Percentiles rank a stretch among this genome's conserved stretches.
Conservation (phyloP, 1,140 invertebrate genomes). For the Teleogryllus occipitalis region DNA sequence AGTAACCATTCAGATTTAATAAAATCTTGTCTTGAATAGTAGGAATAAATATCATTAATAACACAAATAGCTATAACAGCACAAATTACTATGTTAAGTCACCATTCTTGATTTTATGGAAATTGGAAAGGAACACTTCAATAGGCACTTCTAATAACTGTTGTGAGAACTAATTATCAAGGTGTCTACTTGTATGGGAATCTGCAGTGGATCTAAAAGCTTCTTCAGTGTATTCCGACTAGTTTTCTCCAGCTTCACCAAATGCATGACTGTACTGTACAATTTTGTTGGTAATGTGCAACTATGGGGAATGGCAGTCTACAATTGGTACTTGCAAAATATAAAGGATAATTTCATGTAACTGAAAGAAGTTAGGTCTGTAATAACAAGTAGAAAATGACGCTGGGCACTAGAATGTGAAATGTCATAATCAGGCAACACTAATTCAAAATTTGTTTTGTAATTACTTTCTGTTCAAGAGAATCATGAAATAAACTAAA, state of each 20-base stretch:
- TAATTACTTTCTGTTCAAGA: not conserved
- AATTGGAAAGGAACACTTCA: not conserved
- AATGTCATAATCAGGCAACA: too few species aligned
- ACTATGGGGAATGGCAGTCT: not conserved
- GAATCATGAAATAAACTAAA: not conserved
- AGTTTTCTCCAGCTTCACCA: not conserved
- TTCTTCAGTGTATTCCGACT: not conserved
- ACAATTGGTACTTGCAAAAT: not conserved
- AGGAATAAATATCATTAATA: not conserved
- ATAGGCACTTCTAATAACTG: not conserved
- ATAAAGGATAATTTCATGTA: not conserved
- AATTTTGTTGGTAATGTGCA: not conserved
- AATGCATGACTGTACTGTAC: not conserved
- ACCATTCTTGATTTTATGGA: not conserved
- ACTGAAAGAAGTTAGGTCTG: too few species aligned
- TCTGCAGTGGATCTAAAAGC: not conserved
- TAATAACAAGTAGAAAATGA: too few species aligned
- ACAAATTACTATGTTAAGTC: not conserved
- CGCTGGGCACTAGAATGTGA: too few species aligned
- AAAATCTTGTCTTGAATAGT: too few species aligned
- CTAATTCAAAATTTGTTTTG: too few species aligned
- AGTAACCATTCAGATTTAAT: too few species aligned
- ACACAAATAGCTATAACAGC: not conserved
- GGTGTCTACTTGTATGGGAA: not conserved
- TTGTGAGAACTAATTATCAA: not conserved